These are phyloP conservation scores for Thaumatotibia leucotreta DNA, from an alignment of 1,140 invertebrate genomes.

Conservation along the genomic window DNA sequence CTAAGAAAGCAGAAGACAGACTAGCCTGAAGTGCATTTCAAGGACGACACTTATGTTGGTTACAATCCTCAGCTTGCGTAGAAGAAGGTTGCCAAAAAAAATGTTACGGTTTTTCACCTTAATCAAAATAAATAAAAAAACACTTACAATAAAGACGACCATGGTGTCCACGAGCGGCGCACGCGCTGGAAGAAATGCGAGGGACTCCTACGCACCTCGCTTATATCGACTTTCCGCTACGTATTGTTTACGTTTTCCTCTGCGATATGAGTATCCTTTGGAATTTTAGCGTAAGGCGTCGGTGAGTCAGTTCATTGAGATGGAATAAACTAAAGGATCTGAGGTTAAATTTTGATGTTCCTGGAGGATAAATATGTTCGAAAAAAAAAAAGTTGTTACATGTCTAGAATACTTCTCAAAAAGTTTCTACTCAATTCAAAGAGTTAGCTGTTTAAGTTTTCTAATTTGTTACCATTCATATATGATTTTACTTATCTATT, in stretches of 20 bases:
- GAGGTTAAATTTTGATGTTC: no score
- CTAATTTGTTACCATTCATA: no score
- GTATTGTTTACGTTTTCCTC: conserved; percentile 4
- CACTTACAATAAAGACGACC: background rate
- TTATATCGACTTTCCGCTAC: conserved; percentile 10
- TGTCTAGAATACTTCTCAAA: no score
- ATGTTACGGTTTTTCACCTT: background rate
- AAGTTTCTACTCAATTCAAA: no score
- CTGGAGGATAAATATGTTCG: no score
- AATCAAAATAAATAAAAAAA: background rate
- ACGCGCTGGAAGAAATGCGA: conserved; percentile 1
- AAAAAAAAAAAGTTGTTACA: no score
- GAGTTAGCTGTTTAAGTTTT: no score
- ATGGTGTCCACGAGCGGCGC: background rate
- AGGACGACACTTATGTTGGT: no score
- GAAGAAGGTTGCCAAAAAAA: background rate
- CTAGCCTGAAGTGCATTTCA: no score
- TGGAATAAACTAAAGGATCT: background rate
- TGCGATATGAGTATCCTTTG: background rate
- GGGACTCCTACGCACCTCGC: background rate
- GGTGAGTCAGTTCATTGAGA: background rate
- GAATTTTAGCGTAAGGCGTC: background rate
- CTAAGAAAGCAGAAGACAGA: no score
- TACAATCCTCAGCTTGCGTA: no score
- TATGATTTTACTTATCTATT: no score